These are phyloP conservation scores for Sterrhoptilus dennistouni DNA, from an alignment of 2,113 vertebrate genomes.

Conservation along the genomic window DNA sequence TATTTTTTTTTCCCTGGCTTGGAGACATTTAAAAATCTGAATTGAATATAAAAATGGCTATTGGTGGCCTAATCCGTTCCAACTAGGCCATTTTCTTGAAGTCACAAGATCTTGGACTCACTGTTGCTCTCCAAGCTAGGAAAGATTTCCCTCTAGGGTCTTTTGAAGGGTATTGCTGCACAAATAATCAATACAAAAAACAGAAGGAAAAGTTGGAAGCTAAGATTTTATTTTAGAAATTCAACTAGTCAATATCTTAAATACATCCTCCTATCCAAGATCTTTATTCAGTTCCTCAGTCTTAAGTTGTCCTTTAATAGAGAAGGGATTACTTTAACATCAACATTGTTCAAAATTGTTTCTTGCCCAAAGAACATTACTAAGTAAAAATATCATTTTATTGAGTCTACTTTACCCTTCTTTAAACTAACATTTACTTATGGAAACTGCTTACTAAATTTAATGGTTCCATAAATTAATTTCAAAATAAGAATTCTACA, in stretches of 20 bases:
- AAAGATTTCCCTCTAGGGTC: constrained; percentile 33
- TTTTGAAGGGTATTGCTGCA: neutral
- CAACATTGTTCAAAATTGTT: neutral
- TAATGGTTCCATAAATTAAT: neutral
- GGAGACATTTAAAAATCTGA: neutral
- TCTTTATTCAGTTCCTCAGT: neutral
- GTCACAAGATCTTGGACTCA: neutral
- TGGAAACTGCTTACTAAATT: neutral
- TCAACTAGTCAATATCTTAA: neutral
- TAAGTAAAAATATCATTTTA: neutral
- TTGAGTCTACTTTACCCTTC: neutral
- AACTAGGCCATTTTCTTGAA: neutral
- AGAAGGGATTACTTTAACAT: neutral
- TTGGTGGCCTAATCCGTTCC: neutral
- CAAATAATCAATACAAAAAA: neutral
- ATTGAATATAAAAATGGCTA: neutral
- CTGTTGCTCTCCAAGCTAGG: neutral
- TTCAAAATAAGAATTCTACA: neutral
- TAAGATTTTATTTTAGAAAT: neutral
- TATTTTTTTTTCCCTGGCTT: neutral
- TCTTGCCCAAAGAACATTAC: neutral
- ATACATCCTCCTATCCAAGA: neutral
- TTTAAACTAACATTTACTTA: neutral
- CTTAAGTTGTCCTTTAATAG: neutral
- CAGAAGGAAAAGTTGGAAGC: neutral